Conservation (phyloP, 2,113 vertebrate genomes). For the Nannospalax galili region DNA sequence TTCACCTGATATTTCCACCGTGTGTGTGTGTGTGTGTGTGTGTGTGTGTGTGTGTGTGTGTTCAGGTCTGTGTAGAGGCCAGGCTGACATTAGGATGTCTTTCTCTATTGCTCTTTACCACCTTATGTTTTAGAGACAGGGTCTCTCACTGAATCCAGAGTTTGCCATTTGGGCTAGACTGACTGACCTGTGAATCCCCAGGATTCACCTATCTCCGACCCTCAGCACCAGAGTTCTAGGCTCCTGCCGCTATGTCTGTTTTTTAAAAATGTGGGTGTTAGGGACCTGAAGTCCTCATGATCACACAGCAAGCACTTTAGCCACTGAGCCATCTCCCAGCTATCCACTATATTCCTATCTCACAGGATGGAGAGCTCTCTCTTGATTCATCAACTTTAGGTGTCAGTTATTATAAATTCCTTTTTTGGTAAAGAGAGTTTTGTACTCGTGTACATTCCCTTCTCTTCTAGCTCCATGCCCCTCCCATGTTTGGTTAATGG, state of each 20-base stretch:
- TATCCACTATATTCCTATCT: background rate
- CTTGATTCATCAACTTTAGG: background rate
- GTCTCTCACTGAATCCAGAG: background rate
- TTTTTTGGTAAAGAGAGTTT: background rate
- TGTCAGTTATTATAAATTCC: background rate
- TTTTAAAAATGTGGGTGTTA: background rate
- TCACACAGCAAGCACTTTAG: background rate
- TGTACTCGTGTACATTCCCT: background rate
- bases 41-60: background rate
- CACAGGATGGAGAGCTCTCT: background rate
- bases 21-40: background rate
- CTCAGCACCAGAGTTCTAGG: no score
- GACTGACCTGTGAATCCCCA: background rate
- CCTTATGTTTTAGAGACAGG: background rate
- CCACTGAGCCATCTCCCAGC: background rate
- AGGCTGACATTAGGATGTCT: background rate
- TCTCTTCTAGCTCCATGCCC: background rate
- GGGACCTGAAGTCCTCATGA: background rate
- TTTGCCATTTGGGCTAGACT: background rate
- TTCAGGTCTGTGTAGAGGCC: background rate
- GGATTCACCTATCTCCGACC: background rate
- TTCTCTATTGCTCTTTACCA: background rate
- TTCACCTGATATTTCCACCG: background rate
- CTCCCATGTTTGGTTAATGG: background rate
- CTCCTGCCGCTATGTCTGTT: background rate